phyloP scores from a whole-genome alignment of 2,888 invertebrate species.

The Heliconius cydno region DNA sequence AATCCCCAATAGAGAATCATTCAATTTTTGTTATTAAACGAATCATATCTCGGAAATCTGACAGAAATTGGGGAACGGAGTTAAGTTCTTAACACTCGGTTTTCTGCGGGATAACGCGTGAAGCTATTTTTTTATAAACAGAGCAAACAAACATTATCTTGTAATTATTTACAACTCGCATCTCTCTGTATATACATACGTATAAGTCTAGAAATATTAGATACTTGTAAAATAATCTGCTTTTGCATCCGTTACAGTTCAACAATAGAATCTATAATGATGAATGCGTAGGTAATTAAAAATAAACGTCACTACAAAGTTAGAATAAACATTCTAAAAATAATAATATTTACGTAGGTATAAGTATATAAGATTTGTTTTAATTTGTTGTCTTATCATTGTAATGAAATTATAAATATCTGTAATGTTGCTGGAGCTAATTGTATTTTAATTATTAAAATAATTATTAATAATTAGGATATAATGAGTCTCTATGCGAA shows the following conservation, averaged over 20 bases:
- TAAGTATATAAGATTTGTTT: no score
- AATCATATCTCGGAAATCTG: no score
- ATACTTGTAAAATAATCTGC: neutral
- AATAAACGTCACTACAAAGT: neutral
- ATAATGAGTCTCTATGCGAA: no score
- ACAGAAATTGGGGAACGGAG: neutral
- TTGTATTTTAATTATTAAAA: no score
- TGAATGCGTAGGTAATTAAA: neutral
- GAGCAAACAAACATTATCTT: neutral
- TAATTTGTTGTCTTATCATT: conserved; percentile 5
- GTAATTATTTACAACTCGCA: neutral
- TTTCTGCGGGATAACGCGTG: no score
- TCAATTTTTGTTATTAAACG: no score
- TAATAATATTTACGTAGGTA: neutral
- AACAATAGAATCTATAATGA: neutral
- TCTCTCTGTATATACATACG: neutral
- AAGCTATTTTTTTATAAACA: neutral
- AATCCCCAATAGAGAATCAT: neutral
- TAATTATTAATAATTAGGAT: neutral
- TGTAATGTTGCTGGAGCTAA: neutral
- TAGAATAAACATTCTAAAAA: neutral
- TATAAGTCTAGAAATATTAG: neutral
- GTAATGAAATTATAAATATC: neutral
- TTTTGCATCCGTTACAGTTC: neutral
- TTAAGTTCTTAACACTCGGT: no score